Evolutionary conservation across 2,888 invertebrate genomes (phyloP).

Genomic region (Clanis bilineata): DNA sequence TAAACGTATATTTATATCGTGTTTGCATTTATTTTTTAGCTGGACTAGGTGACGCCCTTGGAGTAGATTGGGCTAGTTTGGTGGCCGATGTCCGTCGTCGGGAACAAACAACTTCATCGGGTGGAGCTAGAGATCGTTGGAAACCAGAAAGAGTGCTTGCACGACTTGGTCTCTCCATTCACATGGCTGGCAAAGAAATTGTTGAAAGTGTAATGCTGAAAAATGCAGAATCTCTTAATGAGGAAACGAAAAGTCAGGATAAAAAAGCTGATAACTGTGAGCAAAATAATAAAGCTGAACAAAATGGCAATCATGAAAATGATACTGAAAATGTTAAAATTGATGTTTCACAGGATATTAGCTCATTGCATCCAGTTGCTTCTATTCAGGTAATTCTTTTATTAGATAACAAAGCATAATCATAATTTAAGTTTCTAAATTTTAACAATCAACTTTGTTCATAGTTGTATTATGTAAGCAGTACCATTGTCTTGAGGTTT

Average conservation of each 20-base stretch:
- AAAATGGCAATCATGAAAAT: slow-evolving; percentile 55
- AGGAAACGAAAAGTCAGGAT: slow-evolving; percentile 41
- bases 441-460: too few relatives aligned
- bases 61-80: slow-evolving; percentile 97
- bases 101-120: slow-evolving; percentile 73
- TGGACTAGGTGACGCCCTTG: slow-evolving; percentile 94
- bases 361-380: slow-evolving; percentile 77
- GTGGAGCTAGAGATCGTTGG: slow-evolving; percentile 89
- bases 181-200: slow-evolving; percentile 86
- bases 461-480: too few relatives aligned
- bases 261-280: slow-evolving; percentile 35
- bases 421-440: too few relatives aligned
- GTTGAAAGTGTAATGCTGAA: slow-evolving; percentile 64
- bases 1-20: too few relatives aligned
- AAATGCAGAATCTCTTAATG: slow-evolving; percentile 50
- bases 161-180: slow-evolving; percentile 90
- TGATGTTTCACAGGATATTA: slow-evolving; percentile 50
- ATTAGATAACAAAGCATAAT: background rate
- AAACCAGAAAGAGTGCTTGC: slow-evolving; percentile 90
- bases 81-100: slow-evolving; percentile 88
- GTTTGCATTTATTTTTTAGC: too few relatives aligned
- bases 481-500: too few relatives aligned
- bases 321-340: slow-evolving; percentile 37
- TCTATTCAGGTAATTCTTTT: slow-evolving; percentile 67
- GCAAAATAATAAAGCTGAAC: slow-evolving; percentile 40